Percentiles rank a stretch among this genome's conserved stretches.
phyloP scores from a whole-genome alignment of 2,888 invertebrate species.

The Cataglyphis albicans region DNA sequence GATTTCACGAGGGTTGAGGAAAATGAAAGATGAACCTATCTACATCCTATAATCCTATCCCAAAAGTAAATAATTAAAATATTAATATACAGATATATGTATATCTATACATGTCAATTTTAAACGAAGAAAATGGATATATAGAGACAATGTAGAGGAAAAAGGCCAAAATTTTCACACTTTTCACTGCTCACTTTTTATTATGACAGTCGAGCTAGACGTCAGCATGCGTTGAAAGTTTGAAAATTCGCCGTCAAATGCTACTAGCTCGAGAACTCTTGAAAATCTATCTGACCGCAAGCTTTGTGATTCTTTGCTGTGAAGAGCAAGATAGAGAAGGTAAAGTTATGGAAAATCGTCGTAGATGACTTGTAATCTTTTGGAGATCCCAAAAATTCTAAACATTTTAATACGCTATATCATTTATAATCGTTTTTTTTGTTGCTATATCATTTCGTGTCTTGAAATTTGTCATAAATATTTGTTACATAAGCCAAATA shows the following conservation, averaged over 20 bases:
- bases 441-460: not conserved
- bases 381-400: not conserved
- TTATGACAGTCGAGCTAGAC: constrained; percentile 72
- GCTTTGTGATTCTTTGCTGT: constrained; percentile 69
- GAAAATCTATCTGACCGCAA: constrained; percentile 72
- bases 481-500: not conserved
- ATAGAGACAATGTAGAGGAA: constrained; percentile 76
- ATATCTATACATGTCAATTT: not conserved
- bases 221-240: constrained; percentile 71
- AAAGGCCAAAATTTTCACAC: constrained; percentile 79
- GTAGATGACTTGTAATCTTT: not conserved
- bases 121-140: not conserved
- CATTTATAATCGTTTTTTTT: not conserved
- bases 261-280: constrained; percentile 74
- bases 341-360: not conserved
- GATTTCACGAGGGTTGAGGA: not conserved
- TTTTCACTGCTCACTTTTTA: constrained; percentile 67
- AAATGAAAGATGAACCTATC: not conserved
- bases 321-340: constrained; percentile 20
- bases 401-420: not conserved
- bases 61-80: not conserved
- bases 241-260: constrained; percentile 71
- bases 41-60: not conserved
- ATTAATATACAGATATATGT: not conserved
- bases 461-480: not conserved